Conservation (phyloP, 1,140 invertebrate species). For the Pseudomyrmex gracilis region DNA sequence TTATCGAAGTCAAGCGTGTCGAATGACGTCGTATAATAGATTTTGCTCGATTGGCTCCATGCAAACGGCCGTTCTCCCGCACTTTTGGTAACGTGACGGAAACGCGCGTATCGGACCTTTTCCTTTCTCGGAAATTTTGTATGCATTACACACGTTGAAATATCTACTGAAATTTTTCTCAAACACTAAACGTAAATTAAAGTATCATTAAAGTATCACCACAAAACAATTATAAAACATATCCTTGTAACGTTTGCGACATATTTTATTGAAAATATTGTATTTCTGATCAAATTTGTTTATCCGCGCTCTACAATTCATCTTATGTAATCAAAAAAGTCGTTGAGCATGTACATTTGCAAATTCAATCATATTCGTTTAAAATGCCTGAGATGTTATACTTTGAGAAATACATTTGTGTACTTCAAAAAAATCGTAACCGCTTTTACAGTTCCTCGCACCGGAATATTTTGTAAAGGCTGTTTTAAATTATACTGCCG, state of each 20-base stretch:
- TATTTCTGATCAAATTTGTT: too few relatives aligned
- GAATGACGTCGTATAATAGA: constrained; percentile 66
- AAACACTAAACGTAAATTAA: neutral
- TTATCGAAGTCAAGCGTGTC: constrained; percentile 68
- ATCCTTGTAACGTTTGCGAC: too few relatives aligned
- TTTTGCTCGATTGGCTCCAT: constrained; percentile 56
- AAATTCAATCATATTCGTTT: constrained; percentile 15
- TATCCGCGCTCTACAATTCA: neutral
- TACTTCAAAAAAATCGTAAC: neutral
- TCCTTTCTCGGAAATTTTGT: constrained; percentile 4
- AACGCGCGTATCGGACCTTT: neutral
- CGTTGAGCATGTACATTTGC: neutral
- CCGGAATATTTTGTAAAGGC: constrained; percentile 22
- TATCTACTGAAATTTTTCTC: neutral
- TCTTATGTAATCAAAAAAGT: neutral
- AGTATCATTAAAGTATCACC: too few relatives aligned
- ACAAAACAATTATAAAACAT: too few relatives aligned
- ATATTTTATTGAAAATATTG: too few relatives aligned
- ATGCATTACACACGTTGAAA: neutral
- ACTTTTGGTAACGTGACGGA: constrained; percentile 13
- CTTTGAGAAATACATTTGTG: neutral
- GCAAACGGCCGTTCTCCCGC: constrained; percentile 34
- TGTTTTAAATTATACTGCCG: neutral
- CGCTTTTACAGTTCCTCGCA: neutral
- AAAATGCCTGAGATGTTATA: neutral